Conservation (phyloP, 2,888 invertebrate species). For the Harpalus rufipes region DNA sequence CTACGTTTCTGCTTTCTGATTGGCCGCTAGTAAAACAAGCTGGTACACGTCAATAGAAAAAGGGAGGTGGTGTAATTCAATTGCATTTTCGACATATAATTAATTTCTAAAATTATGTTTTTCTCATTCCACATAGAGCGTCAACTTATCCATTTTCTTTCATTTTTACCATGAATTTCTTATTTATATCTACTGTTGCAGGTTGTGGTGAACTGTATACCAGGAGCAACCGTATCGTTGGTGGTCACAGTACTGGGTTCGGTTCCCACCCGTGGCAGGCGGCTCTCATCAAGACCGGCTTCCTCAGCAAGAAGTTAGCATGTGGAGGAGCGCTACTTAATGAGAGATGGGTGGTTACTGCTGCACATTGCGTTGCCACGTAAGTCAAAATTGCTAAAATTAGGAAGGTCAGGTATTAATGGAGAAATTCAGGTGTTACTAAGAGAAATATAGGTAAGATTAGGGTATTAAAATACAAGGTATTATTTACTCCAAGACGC, state of each 20-base stretch:
- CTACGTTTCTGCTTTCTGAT: no score
- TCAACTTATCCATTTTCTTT: not conserved
- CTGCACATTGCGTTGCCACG: constrained; percentile 95
- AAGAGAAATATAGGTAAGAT: no score
- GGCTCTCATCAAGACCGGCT: constrained; percentile 94
- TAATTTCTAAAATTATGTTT: not conserved
- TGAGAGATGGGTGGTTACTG: constrained; percentile 94
- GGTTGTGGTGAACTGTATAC: constrained; percentile 94
- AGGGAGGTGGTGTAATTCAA: no score
- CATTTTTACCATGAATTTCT: not conserved
- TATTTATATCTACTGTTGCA: constrained; percentile 76
- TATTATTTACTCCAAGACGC: no score
- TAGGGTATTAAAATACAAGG: no score
- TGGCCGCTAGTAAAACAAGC: no score
- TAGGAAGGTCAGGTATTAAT: no score
- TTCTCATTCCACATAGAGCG: not conserved
- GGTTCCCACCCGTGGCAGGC: constrained; percentile 97
- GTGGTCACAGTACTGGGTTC: constrained; percentile 93
- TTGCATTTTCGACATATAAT: no score
- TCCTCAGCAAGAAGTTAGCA: constrained; percentile 92
- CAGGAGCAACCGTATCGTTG: constrained; percentile 93
- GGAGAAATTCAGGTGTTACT: no score
- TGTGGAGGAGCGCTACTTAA: constrained; percentile 95
- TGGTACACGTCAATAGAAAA: no score
- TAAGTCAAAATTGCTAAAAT: constrained; percentile 78